Conservation (phyloP, 2,113 vertebrate species). For the Dasyprocta punctata region DNA sequence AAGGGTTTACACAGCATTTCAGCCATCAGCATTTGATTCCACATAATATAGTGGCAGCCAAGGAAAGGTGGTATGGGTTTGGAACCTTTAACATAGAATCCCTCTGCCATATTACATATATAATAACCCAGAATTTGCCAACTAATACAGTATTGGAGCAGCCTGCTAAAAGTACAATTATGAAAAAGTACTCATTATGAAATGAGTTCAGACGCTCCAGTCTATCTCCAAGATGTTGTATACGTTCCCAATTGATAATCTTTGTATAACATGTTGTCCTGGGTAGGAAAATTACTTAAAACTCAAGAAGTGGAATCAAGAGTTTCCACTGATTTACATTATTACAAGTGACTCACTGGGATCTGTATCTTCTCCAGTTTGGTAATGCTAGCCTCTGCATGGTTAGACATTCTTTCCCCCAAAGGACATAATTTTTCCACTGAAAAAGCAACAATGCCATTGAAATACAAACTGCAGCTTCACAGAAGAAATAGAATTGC, state of each 20-base stretch:
- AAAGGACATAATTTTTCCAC: background rate
- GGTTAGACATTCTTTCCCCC: background rate
- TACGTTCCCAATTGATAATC: background rate
- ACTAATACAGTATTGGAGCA: background rate
- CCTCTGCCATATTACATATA: background rate
- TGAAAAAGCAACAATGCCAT: background rate
- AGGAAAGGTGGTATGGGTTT: background rate
- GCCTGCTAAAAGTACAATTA: background rate
- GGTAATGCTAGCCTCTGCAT: background rate
- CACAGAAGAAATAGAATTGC: background rate
- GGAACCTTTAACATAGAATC: background rate
- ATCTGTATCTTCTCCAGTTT: background rate
- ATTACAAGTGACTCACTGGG: background rate
- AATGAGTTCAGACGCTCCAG: background rate
- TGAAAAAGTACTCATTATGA: no score
- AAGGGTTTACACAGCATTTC: slow-evolving; percentile 7
- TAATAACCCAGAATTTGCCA: background rate
- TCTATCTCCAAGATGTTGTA: background rate
- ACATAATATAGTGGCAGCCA: background rate
- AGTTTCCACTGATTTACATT: background rate
- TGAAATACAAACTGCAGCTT: background rate
- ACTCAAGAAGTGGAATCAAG: background rate
- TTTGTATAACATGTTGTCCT: background rate
- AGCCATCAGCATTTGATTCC: background rate
- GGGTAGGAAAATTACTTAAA: background rate